Evolutionary conservation across 2,797 vertebrate species (phyloP), one percentile per base, ranked within the genome.

Genomic region (Lepilemur septentrionalis): DNA sequence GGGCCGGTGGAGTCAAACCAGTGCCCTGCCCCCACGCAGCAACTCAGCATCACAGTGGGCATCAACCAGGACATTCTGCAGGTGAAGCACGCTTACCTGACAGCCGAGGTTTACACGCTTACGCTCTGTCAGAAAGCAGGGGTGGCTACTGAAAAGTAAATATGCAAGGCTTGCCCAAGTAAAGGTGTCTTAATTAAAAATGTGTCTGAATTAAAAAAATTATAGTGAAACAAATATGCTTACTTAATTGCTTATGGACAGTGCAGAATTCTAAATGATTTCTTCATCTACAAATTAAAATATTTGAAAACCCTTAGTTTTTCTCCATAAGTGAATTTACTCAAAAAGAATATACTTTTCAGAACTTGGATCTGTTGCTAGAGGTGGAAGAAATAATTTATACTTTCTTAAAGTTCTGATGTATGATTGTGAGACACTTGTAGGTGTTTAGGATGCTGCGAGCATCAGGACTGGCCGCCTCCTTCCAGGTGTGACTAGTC

Each of bases 51-150:
- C 98, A 99, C 99, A 22, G 99, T 99, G 46, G 99, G 99, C 92
- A 99, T 99, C 97, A 99, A 99, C 97, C 99, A 99, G 98, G 99
- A 99, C 98, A 99, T 99, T 98, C 98, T 99, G 46, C 99, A 99
- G 99, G 99, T 99, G 98, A 97, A 93, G 38, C 63, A 0, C 4
- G 7, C 79, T 55, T 57, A 13, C 43, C 81, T 43, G 55, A 67
- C 35, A 61, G 87, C 2, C 59, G 78, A 38, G 41, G 75, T 23
- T 30, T 38, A 65, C 15, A 70, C 12, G 0, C 69, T 28, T 9
- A 15, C 10, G 65, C 25, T 23, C 43, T 61, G 13, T 46, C 73
- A 22, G 83, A 22, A 38, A 1, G 41, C 5, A 5, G 72, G 23
- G 32, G 0, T 22, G 10, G 4, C 0, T 2, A 0, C 4, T 23